phyloP scores from a whole-genome alignment of 2,797 vertebrate species.

The Lateolabrax maculatus region DNA sequence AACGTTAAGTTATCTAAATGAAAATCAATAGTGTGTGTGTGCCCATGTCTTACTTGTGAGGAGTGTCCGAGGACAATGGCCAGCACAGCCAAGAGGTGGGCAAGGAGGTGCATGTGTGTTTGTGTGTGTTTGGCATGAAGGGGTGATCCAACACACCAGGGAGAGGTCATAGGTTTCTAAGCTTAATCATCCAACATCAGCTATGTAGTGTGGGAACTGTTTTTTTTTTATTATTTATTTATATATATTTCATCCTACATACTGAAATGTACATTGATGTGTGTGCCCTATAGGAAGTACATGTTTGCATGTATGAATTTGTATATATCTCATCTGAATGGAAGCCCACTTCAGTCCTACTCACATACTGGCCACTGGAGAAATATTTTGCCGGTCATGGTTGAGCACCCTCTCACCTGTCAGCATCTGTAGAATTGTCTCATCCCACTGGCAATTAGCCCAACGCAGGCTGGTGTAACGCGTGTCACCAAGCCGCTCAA shows the following conservation, averaged over 20 bases:
- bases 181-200: slow-evolving; percentile 77
- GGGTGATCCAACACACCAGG: slow-evolving; percentile 81
- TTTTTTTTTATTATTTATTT: too few species aligned
- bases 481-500: slow-evolving; percentile 40
- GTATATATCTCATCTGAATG: background rate
- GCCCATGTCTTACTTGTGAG: slow-evolving; percentile 78
- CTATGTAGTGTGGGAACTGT: background rate
- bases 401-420: slow-evolving; percentile 84
- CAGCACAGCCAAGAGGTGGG: slow-evolving; percentile 33
- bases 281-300: background rate
- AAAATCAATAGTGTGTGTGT: slow-evolving; percentile 97
- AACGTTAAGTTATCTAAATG: slow-evolving; percentile 99
- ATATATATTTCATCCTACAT: background rate
- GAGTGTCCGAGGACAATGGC: slow-evolving; percentile 86
- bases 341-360: slow-evolving; percentile 9
- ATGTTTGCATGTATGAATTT: too few species aligned
- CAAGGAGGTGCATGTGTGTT: background rate
- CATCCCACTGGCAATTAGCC: slow-evolving; percentile 78
- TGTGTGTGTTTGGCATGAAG: slow-evolving; percentile 36
- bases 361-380: slow-evolving; percentile 74
- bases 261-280: background rate
- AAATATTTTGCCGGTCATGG: slow-evolving; percentile 76
- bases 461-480: slow-evolving; percentile 42
- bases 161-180: slow-evolving; percentile 85
- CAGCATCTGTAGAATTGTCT: slow-evolving; percentile 81